Percentiles rank a stretch among this genome's conserved stretches.
phyloP scores from a whole-genome alignment of 2,888 invertebrate species.

The Latrodectus hesperus region DNA sequence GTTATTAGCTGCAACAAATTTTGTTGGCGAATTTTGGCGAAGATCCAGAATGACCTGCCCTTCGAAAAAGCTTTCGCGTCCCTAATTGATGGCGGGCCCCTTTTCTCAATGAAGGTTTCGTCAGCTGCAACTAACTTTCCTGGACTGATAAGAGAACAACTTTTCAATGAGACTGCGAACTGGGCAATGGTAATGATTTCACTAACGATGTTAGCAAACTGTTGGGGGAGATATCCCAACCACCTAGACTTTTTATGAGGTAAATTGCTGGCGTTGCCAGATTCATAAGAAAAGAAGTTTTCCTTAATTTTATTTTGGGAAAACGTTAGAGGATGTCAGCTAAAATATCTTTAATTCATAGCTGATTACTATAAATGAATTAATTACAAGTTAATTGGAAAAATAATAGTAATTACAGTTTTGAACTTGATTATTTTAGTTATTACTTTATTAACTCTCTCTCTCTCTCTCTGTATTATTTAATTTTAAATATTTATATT shows the following conservation, averaged over 20 bases:
- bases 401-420: too few relatives aligned
- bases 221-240: not conserved
- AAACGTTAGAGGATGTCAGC: too few relatives aligned
- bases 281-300: too few relatives aligned
- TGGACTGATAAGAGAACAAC: conserved; percentile 32
- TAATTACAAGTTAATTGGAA: too few relatives aligned
- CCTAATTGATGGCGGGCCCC: conserved; percentile 32
- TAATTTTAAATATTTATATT: too few relatives aligned
- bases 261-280: conserved; percentile 13
- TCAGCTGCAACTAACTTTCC: conserved; percentile 22
- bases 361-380: too few relatives aligned
- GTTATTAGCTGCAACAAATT: conserved; percentile 51
- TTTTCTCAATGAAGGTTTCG: conserved; percentile 24
- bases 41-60: conserved; percentile 22
- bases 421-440: too few relatives aligned
- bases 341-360: too few relatives aligned
- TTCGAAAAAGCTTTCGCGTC: conserved; percentile 10
- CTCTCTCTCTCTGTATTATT: too few relatives aligned
- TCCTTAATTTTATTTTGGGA: too few relatives aligned
- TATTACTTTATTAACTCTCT: too few relatives aligned
- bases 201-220: conserved; percentile 24
- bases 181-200: conserved; percentile 23
- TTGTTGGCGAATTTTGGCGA: conserved; percentile 17
- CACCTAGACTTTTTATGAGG: conserved; percentile 7
- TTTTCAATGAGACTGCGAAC: conserved; percentile 34